These are phyloP conservation scores for Poeciliopsis occidentalis DNA, from an alignment of 2,113 vertebrate genomes.

Conservation along the genomic window DNA sequence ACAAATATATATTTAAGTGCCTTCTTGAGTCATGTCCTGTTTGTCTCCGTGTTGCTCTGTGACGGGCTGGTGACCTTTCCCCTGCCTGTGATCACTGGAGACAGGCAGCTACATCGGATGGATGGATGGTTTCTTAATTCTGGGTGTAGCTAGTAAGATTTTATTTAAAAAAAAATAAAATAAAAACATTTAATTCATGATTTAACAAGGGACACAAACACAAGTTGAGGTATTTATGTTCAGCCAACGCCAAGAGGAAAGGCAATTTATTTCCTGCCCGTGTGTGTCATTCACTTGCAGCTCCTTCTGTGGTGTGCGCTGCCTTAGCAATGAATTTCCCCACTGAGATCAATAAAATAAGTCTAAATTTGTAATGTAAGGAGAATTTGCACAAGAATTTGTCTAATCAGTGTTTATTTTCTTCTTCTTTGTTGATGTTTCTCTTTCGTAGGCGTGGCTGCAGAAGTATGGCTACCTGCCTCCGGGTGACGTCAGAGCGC, in stretches of 20 bases:
- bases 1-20: background rate
- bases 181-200: background rate
- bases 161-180: background rate
- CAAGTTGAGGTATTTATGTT: background rate
- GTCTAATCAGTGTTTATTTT: background rate
- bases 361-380: background rate
- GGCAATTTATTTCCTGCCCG: background rate
- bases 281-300: background rate
- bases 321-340: too few species aligned
- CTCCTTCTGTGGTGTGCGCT: too few species aligned
- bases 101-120: background rate
- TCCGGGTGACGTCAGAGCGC: conserved; percentile 87
- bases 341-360: background rate
- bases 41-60: background rate
- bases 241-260: background rate
- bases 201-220: background rate
- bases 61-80: too few species aligned
- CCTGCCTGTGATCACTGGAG: too few species aligned
- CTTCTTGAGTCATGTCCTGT: background rate
- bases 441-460: conserved; percentile 84
- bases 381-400: background rate
- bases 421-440: background rate
- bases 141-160: background rate
- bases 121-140: background rate
- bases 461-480: conserved; percentile 94